Conservation (phyloP, 2,113 vertebrate species). For the Leiothrix lutea region DNA sequence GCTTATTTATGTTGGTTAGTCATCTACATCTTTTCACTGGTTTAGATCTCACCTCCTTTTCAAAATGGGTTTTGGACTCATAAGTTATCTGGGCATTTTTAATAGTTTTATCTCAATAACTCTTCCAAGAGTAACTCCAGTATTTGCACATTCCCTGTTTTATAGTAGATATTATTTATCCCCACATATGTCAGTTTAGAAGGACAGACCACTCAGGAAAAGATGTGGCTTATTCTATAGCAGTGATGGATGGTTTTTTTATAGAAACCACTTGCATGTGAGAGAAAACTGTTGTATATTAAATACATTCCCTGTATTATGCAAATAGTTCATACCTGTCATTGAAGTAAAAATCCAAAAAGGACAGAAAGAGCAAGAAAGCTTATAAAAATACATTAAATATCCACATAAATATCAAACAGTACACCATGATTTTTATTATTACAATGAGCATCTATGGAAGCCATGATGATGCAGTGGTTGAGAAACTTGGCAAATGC, state of each 20-base stretch:
- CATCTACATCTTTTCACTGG: background rate
- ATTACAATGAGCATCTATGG: background rate
- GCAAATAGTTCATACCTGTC: background rate
- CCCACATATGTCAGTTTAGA: slow-evolving; percentile 3
- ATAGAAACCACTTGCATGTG: slow-evolving; percentile 34
- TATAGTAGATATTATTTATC: slow-evolving; percentile 9
- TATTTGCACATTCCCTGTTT: slow-evolving; percentile 7
- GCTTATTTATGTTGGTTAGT: background rate
- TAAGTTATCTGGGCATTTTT: background rate
- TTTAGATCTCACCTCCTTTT: background rate
- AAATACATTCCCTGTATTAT: background rate
- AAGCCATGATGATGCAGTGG: background rate
- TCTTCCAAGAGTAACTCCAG: background rate
- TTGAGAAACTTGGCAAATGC: slow-evolving; percentile 28
- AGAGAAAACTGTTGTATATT: slow-evolving; percentile 24
- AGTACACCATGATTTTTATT: background rate
- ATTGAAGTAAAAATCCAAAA: background rate
- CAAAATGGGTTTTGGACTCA: background rate
- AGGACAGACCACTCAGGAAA: slow-evolving; percentile 8
- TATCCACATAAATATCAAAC: background rate
- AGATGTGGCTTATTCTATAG: background rate
- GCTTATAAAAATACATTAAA: background rate
- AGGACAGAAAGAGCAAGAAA: background rate
- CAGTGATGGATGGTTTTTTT: slow-evolving; percentile 29
- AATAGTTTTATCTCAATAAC: background rate